Base-by-base conservation (phyloP, 2,888 invertebrate genomes). In the Drosophila eohydei region DNA sequence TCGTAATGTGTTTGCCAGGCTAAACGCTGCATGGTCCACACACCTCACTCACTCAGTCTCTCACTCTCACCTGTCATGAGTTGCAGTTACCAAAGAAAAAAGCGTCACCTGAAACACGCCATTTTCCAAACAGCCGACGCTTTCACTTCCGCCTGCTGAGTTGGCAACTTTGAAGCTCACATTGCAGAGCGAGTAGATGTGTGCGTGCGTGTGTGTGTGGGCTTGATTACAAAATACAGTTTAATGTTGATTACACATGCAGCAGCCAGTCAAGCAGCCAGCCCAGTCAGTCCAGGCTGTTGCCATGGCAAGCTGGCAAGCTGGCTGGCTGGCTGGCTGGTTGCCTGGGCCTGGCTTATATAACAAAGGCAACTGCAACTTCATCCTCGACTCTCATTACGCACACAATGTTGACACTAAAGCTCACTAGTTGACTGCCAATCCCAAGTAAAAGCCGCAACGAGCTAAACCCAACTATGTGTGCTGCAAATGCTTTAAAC, bases 201-300 rank as follows among this genome's bases (percentile, higher is more conserved):
- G 74, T 77, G 73, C 46, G 59, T 63, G 68, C n/a, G n/a, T 63
- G 64, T 77, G 77, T 73, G 71, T 70, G 44, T 44, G 44, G 75
- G 73, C 62, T 83, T 88, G 86, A 86, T 86, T 86, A 83, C 88
- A 86, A 86, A 86, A 86, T 86, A 86, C 88, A 80, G 87, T 88
- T 88, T 86, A 88, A 86, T 86, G 87, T 86, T 86, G 88, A 86
- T 86, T 86, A 86, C 88, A 88, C 82, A 86, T 83, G 83, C 80
- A 80, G 71, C 73, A 65, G 51, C 50, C 70, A 54, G 34, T 41
- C 66, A 63, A 16, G 28, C 58, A 54, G 16, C 36, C 65, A 63
- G 34, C 44, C 44, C 43, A 62, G 44, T 5, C 51, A 48, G 63
- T 32, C 14, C 70, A 26, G 55, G 61, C 70, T 80, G 78, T 71